Evolutionary conservation across 2,113 vertebrate species (phyloP), one percentile per base, ranked within the genome.

Genomic region (Coptodon bakossiorum): DNA sequence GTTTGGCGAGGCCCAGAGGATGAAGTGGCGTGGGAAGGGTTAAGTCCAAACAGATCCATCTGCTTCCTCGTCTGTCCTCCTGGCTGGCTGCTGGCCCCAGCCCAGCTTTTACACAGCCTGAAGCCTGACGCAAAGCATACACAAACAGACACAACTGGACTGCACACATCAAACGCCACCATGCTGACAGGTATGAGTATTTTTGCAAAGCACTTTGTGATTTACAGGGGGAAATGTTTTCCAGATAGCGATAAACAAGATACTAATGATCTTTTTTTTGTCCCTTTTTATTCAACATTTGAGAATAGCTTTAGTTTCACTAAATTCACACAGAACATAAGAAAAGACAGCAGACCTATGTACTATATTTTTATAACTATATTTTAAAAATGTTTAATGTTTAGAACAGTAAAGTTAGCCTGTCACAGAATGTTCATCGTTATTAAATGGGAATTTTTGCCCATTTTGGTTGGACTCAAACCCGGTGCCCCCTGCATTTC

Each of bases 31-130:
- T 96, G 94, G 95, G 93, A 96, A 96, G 95, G 94, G 96, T 96
- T 96, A 96, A 95, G 91, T 95, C 93, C 91, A 90, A 94, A 95
- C 88, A 91, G 87, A 92, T 89, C 96, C 96, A 96, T 96, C 96
- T 96, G 96, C 92, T 94, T 86, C 88, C 91, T 95, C 84, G 89
- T 96, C 95, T 96, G 95, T 94, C 92, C 90, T 94, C 79, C 88
- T 95, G 90, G 82, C 89, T 94, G 90, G 86, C 86, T 91, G 48
- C 87, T 95, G 92, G 93, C 86, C 79, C 34, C 27, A 22, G 83
- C 40, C 91, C 84, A 91, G 87, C 73, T 92, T 90, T 85, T 87
- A 81, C 68, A 85, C 81, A 71, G 85, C 56, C 86, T 87, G 34
- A 66, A 89, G 90, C 82, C 88, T 86, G 81, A 89, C 22, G 76